Evolutionary conservation across 2,113 vertebrate genomes (phyloP).

Genomic region (Axis porcinus): DNA sequence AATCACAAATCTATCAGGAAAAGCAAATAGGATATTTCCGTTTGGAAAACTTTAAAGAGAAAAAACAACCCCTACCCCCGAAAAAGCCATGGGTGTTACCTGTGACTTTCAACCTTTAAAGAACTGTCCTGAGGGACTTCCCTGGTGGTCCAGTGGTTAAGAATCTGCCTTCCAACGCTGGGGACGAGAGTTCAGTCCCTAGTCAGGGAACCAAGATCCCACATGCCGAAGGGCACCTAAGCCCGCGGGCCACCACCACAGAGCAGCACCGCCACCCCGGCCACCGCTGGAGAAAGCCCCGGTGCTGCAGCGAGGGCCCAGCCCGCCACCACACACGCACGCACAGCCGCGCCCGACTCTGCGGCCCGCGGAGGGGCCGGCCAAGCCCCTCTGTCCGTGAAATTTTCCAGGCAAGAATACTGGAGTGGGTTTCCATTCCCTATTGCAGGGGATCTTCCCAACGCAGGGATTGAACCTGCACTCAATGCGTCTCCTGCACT

Average conservation of each 20-base stretch:
- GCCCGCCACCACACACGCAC: fast-evolving
- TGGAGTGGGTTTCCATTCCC: background rate
- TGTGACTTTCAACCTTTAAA: background rate
- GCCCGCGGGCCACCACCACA: fast-evolving
- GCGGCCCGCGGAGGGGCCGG: background rate
- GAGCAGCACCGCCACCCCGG: background rate
- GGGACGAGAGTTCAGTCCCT: background rate
- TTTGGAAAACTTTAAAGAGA: background rate
- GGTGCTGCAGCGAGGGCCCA: background rate
- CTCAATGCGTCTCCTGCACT: background rate
- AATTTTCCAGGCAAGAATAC: background rate
- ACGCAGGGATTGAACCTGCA: background rate
- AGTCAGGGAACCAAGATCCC: background rate
- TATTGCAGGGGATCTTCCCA: background rate
- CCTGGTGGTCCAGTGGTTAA: background rate
- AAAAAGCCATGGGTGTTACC: background rate
- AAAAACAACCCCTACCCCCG: background rate
- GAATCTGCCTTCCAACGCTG: background rate
- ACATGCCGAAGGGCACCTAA: background rate
- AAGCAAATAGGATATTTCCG: background rate
- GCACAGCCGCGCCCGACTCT: background rate
- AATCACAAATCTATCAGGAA: background rate
- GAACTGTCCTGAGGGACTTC: background rate
- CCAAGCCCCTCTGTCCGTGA: background rate
- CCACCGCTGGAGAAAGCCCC: background rate